Base-by-base conservation (phyloP, 2,888 invertebrate genomes). In the Melangyna quadrimaculata region DNA sequence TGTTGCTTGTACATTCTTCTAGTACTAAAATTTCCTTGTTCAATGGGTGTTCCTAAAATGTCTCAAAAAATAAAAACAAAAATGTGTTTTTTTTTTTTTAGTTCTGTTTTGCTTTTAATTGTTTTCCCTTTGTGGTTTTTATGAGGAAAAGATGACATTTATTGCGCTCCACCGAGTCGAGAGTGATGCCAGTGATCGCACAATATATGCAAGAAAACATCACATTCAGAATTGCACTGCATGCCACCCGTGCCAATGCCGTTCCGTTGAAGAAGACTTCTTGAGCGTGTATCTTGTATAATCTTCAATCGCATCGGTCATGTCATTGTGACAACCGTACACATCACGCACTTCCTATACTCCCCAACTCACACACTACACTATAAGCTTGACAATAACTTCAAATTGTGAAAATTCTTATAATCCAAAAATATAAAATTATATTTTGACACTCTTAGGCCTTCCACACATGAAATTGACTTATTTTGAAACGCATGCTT, bases 401-500 rank as follows among this genome's bases (percentile, higher is more conserved):
- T n/a, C 5, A 17, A 57, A 29, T n/a, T 29, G 4, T n/a, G 29
- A 55, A 55, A 55, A 9, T 32, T 57, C 17, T 19, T 17, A 29
- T 29, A 57, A 32, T 57, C 55, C 32, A 57, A 57, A 32, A 32
- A 57, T 57, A 57, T 7, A 57, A n/a, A 57, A 57, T 57, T 29
- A 17, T 32, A 29, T 17, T n/a, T n/a, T 53, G n/a, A n/a, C 29
- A 24, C 14, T 51, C 24, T 51, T 27, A 27, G 51, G 14, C 7
- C 51, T 27, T 24, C 51, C 51, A 24, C 51, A 24, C 51, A 51
- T 24, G 24, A 51, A 24, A 3, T 27, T 51, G 14, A 3, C 3
- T 14, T 27, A 51, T 51, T 51, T 24, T 51, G 1, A 48, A 22
- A 24, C 3, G 48, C 14, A 51, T 14, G 2, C 3, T 14, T 24